phyloP scores from a whole-genome alignment of 2,888 invertebrate genomes.

The Monoplex corrugatus region DNA sequence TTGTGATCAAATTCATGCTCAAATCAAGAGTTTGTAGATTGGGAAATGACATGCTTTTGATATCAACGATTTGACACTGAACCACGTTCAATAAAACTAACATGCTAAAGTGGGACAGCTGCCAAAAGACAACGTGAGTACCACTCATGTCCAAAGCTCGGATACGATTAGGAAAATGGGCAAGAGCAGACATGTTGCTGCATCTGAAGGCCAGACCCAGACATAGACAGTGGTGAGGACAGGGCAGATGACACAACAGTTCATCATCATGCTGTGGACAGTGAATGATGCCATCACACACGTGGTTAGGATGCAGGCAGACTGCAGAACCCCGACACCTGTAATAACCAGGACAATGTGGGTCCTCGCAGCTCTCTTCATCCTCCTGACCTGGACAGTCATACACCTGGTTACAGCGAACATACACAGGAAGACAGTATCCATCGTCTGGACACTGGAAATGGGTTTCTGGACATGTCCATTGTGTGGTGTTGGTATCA shows the following conservation, averaged over 20 bases:
- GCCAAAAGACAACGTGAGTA: not conserved
- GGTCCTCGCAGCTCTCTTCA: too few species aligned
- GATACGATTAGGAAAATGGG: not conserved
- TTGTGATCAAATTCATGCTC: conserved; percentile 28
- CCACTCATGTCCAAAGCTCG: conserved; percentile 13
- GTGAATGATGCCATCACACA: too few species aligned
- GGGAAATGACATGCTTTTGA: not conserved
- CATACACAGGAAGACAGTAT: too few species aligned
- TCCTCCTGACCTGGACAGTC: too few species aligned
- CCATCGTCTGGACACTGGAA: too few species aligned
- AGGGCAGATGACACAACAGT: not conserved
- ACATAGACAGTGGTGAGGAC: not conserved
- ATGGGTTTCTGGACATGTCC: too few species aligned
- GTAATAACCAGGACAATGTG: too few species aligned
- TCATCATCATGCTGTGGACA: too few species aligned
- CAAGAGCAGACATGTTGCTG: not conserved
- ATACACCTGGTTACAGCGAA: too few species aligned
- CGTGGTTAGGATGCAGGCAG: too few species aligned
- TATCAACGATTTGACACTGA: not conserved
- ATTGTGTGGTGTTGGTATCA: too few species aligned
- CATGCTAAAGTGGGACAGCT: not conserved
- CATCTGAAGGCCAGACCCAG: not conserved
- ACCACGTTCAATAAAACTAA: not conserved
- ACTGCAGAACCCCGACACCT: too few species aligned
- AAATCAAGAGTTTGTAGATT: conserved; percentile 40